Percentiles rank a stretch among this genome's conserved stretches.
Conservation (phyloP, 2,797 vertebrate species). For the Euthynnus affinis region DNA sequence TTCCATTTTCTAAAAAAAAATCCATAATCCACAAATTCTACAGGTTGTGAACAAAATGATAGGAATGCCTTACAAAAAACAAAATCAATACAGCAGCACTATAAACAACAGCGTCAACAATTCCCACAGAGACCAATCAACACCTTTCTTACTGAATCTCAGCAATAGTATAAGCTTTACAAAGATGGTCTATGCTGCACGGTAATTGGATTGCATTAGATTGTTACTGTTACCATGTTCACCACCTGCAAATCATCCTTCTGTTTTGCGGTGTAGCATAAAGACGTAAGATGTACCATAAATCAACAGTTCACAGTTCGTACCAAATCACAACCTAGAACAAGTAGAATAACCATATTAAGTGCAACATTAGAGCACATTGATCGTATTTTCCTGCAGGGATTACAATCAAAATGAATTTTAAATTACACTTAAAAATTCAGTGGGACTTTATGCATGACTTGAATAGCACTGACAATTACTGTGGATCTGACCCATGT, state of each 20-base stretch:
- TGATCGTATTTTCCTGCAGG: not conserved
- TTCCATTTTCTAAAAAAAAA: conserved; percentile 9
- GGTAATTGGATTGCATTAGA: conserved; percentile 21
- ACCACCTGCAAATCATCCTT: not conserved
- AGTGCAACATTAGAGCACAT: not conserved
- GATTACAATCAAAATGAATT: not conserved
- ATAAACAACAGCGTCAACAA: not conserved
- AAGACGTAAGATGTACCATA: not conserved
- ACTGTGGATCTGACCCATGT: conserved; percentile 11
- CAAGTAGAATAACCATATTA: conserved; percentile 6
- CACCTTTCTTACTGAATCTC: not conserved
- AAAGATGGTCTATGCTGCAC: conserved; percentile 18
- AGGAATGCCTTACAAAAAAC: not conserved
- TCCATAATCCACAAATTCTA: not conserved
- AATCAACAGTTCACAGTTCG: conserved; percentile 12
- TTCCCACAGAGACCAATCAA: conserved; percentile 4
- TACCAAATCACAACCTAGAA: conserved; percentile 10
- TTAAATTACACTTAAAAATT: not conserved
- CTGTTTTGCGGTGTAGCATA: not conserved
- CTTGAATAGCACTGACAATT: not conserved
- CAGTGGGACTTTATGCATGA: not conserved
- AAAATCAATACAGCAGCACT: not conserved
- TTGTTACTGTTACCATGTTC: conserved; percentile 12
- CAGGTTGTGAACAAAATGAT: not conserved
- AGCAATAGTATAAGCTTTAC: conserved; percentile 11